A percentile compares a stretch with the other conserved stretches of the same genome.
Conservation (phyloP, 1,140 invertebrate genomes). For the Psix sp. region DNA sequence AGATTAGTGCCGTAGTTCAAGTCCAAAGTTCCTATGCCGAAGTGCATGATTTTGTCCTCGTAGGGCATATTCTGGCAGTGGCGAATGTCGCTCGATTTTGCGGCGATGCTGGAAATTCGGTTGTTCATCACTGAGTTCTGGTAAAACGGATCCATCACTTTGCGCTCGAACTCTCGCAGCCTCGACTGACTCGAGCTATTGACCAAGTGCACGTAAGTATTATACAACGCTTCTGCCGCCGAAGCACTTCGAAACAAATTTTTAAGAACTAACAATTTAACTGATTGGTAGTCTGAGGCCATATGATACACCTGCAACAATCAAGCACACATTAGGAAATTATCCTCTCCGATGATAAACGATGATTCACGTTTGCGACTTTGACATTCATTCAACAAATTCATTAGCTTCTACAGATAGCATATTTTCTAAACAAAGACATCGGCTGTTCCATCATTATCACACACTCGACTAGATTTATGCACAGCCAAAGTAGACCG, state of each 20-base stretch:
- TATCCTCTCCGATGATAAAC: background rate
- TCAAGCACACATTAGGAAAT: conserved; percentile 4
- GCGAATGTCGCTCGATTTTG: conserved; percentile 22
- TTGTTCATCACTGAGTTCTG: conserved; percentile 19
- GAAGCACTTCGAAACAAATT: conserved; percentile 56
- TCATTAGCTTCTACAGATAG: too few species aligned
- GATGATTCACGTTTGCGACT: background rate
- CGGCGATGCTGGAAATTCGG: conserved; percentile 8
- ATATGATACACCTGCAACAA: conserved; percentile 37
- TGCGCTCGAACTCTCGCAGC: conserved; percentile 48
- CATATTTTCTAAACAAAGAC: too few species aligned
- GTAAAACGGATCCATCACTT: conserved; percentile 63
- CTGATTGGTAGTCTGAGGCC: conserved; percentile 24
- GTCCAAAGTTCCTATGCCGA: conserved; percentile 16
- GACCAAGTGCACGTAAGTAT: conserved; percentile 51
- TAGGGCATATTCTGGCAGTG: conserved; percentile 21
- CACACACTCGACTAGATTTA: too few species aligned
- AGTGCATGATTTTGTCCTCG: conserved; percentile 28
- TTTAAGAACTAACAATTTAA: conserved; percentile 55
- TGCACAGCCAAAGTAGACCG: too few species aligned
- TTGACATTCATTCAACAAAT: background rate
- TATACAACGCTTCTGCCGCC: conserved; percentile 53
- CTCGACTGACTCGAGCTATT: conserved; percentile 32
- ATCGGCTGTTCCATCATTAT: too few species aligned
- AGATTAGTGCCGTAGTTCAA: conserved; percentile 12